Conservation (phyloP, 2,113 vertebrate genomes). For the Apteryx owenii region DNA sequence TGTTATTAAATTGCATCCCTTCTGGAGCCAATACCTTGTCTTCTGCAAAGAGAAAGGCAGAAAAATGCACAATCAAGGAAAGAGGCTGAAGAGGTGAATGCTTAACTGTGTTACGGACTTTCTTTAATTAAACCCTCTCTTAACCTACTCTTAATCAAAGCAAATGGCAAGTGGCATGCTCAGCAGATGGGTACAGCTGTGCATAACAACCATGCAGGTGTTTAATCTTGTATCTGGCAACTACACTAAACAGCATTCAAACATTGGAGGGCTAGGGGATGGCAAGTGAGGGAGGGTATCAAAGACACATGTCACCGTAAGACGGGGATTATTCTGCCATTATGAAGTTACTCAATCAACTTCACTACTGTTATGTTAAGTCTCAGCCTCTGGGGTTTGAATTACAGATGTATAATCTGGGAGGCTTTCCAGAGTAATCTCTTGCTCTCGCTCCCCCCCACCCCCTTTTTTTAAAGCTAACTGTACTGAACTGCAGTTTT, state of each 20-base stretch:
- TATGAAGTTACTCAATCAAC: constrained; percentile 19
- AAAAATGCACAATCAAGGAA: constrained; percentile 44
- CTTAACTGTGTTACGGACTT: constrained; percentile 31
- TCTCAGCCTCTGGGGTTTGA: background rate
- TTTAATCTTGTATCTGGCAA: constrained; percentile 46
- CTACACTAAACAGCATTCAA: background rate
- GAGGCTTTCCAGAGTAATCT: constrained; percentile 14
- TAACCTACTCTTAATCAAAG: constrained; percentile 68
- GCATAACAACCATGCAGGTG: constrained; percentile 64
- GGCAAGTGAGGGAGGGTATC: background rate
- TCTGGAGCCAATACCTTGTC: background rate
- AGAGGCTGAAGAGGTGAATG: constrained; percentile 6
- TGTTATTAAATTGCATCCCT: background rate
- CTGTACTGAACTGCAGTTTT: background rate
- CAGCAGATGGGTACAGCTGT: constrained; percentile 66
- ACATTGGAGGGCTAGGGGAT: background rate
- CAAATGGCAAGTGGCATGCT: constrained; percentile 43
- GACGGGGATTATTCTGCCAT: background rate
- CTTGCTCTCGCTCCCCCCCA: background rate
- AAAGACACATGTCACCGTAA: background rate
- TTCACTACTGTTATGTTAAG: background rate
- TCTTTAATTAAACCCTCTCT: constrained; percentile 62
- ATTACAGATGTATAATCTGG: constrained; percentile 36
- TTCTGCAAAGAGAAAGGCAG: constrained; percentile 23
- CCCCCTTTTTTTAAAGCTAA: background rate